These are phyloP conservation scores for Megalops cyprinoides DNA, from an alignment of 2,797 vertebrate genomes.

Conservation along the genomic window DNA sequence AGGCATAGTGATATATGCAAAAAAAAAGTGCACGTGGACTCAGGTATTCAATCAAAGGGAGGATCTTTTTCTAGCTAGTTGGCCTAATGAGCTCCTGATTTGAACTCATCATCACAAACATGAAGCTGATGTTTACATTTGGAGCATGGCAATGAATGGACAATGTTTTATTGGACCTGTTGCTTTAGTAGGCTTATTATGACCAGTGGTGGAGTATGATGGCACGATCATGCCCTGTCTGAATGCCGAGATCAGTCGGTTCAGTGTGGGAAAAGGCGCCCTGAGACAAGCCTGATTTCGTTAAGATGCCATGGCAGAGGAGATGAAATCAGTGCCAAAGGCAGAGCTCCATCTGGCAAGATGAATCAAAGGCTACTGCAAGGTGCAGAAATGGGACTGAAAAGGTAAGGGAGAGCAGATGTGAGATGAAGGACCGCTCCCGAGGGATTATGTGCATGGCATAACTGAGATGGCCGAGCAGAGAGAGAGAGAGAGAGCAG, in stretches of 20 bases:
- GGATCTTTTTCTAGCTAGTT: too few relatives aligned
- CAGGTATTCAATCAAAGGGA: too few relatives aligned
- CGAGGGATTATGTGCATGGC: not conserved
- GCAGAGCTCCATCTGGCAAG: not conserved
- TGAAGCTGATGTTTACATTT: too few relatives aligned
- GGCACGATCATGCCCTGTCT: not conserved
- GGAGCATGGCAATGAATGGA: too few relatives aligned
- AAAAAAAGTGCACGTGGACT: too few relatives aligned
- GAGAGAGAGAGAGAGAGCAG: not conserved
- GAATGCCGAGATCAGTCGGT: too few relatives aligned
- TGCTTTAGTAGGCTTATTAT: not conserved
- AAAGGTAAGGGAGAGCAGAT: not conserved
- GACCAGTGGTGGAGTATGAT: not conserved
- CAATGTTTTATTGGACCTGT: not conserved
- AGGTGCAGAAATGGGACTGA: not conserved
- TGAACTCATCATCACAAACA: too few relatives aligned
- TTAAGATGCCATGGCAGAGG: not conserved
- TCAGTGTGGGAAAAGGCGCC: not conserved
- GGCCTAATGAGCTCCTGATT: too few relatives aligned
- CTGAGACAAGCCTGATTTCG: not conserved
- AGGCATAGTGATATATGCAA: too few relatives aligned
- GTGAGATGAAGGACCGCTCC: not conserved
- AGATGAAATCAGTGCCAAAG: not conserved
- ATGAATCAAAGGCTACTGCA: not conserved
- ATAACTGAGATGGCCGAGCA: not conserved